Evolutionary conservation across 2,888 invertebrate genomes (phyloP).

Genomic region (Geotrupes spiniger): DNA sequence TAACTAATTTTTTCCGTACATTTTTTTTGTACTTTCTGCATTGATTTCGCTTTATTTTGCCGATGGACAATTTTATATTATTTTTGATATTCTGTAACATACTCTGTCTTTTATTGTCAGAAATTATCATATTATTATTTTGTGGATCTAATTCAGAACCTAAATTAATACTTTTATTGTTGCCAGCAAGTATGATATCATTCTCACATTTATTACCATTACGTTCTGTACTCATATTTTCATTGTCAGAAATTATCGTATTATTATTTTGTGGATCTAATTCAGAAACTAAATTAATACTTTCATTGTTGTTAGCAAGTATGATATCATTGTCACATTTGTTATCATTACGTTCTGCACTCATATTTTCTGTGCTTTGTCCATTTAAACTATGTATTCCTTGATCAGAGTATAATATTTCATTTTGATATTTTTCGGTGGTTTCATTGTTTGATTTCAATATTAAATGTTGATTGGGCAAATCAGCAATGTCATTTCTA

Average conservation of each 20-base stretch:
- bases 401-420: too few relatives aligned
- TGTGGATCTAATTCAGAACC: too few relatives aligned
- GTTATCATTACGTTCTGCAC: neutral
- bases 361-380: neutral
- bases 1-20: too few relatives aligned
- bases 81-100: neutral
- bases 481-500: too few relatives aligned
- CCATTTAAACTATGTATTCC: neutral
- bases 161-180: neutral
- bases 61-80: too few relatives aligned
- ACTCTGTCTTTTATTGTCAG: neutral
- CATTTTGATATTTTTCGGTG: too few relatives aligned
- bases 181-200: neutral
- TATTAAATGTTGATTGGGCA: too few relatives aligned
- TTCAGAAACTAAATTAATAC: neutral
- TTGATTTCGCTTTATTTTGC: too few relatives aligned
- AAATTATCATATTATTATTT: neutral
- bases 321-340: neutral
- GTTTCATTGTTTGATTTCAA: too few relatives aligned
- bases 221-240: neutral
- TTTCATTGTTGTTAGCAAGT: neutral
- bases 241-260: neutral
- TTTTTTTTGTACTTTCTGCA: too few relatives aligned
- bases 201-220: neutral
- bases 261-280: too few relatives aligned